Evolutionary conservation across 2,797 vertebrate genomes (phyloP), one percentile per base, ranked within the genome.

Genomic region (Muscicapa comitata): DNA sequence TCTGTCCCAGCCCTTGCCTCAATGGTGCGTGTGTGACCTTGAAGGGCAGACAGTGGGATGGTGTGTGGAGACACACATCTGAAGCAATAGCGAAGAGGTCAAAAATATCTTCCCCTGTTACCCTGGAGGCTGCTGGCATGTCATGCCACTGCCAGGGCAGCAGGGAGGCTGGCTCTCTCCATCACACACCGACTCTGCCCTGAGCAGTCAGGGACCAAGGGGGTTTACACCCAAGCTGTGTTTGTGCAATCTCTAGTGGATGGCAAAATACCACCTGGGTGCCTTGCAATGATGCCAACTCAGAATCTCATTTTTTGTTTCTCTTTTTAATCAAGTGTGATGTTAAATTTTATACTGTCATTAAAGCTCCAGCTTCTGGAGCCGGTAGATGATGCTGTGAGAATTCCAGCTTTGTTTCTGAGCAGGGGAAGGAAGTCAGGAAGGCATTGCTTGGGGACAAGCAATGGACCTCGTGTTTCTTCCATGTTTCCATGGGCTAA

Each of bases 391-490:
- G 63, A 54, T 88, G 51, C 67, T 74, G 26, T 50, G 48, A 85
- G 77, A 75, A 86, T 82, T 63, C 18, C 43, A 66, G 67, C 48
- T 79, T 77, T 79, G 72, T 81, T 91, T 92, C 68, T 42, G 82
- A 90, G 79, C 28, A 18, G 42, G 24, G 29, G 17, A 77, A 80
- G 65, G 53, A 93, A 86, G 55, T 84, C 57, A 31, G 51, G 51
- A 53, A 53, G 28, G 51, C 51, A 53, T 8, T 51, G 50, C 28
- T 45, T 48, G 25, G 29, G 47, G 61, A 11, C 58, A 81, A 58
- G 42, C 38, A 72, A 16, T 3, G 4, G 80, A 54, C 19, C 23
- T 58, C 0, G 0, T 28, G 51, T 88, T 88, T 9, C 17, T 86
- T 90, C 57, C 4, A 2, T 68, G 50, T 88, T 91, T 68, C 68